Evolutionary conservation across 2,888 invertebrate species (phyloP), one percentile per base, ranked within the genome.

Genomic region (Philereme vetulata): DNA sequence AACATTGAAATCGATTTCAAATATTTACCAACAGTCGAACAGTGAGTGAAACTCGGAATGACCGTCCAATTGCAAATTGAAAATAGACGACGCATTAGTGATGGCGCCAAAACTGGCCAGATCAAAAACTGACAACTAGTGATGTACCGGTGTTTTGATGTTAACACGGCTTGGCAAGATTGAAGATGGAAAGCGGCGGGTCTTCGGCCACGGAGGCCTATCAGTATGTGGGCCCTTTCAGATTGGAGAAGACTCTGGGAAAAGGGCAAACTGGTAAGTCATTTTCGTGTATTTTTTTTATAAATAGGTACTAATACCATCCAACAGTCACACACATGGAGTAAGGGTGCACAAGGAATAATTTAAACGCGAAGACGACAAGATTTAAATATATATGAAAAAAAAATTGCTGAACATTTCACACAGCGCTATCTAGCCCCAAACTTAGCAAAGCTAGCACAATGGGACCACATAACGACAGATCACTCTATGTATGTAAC

Each of bases 231-330:
- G 99, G 99, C 76, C 99, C 99, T 63, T 99, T 99, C 93, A 94
- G 99, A 87, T 94, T 99, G 90, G 99, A 99, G 92, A 99, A 99
- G 92, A 99, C 99, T 56, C 95, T 99, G 70, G 99, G 99, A 77
- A 99, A 99, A 91, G 99, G 99, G 70, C 99, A 99, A 93, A 99
- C 99, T 88, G 99, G 99, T 99, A 93, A 60, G 42, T 11, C 32
- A 54, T 9, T 9, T 36, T 3, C 3, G 4, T n/a, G 9, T n/a
- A 9, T 40, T 9, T 35, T 35, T 35, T 35, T 7, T 35, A 35
- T 35, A 35, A 6, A 35, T 35, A n/a, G n/a, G n/a, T n/a, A 35
- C 5, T 35, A n/a, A 35, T 35, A 35, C 44, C 21, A 21, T 21
- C 21, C 21, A 1, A 21, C 21, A 21, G 2, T 21, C 21, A 21